A percentile compares a stretch with the other conserved stretches of the same genome.
Conservation (phyloP, 1,140 invertebrate species). For the Aleiodes sp. region DNA sequence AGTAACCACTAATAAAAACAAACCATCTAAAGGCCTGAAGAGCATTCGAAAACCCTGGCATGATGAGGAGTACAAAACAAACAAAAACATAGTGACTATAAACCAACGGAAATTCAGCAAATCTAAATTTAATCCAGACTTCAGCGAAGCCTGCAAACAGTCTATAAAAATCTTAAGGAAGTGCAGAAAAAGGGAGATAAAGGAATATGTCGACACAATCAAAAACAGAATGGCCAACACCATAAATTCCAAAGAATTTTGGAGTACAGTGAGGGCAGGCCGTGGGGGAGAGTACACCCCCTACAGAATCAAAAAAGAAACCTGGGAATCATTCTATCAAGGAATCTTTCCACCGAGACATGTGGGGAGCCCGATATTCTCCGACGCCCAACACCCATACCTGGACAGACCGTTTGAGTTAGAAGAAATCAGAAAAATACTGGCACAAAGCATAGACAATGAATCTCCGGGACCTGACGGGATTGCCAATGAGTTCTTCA, state of each 20-base stretch:
- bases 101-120: no score
- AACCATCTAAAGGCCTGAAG: no score
- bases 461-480: not conserved
- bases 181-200: constrained; percentile 7
- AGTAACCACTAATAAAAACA: no score
- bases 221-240: constrained; percentile 11
- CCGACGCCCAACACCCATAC: not conserved
- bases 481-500: constrained; percentile 14
- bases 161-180: no score
- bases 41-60: no score
- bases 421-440: not conserved
- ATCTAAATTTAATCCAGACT: no score
- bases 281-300: not conserved
- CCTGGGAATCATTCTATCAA: constrained; percentile 9
- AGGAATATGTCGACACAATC: not conserved
- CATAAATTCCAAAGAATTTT: not conserved
- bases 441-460: not conserved
- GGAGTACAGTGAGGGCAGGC: not conserved
- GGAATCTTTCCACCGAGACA: not conserved
- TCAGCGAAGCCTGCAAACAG: no score
- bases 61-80: no score
- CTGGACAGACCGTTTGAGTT: constrained; percentile 5
- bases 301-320: not conserved
- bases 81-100: no score
- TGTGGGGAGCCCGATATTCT: no score